A percentile compares a stretch with the other conserved stretches of the same genome.
Evolutionary conservation across 2,888 invertebrate genomes (phyloP).

Genomic region (Ophioninae sp.): DNA sequence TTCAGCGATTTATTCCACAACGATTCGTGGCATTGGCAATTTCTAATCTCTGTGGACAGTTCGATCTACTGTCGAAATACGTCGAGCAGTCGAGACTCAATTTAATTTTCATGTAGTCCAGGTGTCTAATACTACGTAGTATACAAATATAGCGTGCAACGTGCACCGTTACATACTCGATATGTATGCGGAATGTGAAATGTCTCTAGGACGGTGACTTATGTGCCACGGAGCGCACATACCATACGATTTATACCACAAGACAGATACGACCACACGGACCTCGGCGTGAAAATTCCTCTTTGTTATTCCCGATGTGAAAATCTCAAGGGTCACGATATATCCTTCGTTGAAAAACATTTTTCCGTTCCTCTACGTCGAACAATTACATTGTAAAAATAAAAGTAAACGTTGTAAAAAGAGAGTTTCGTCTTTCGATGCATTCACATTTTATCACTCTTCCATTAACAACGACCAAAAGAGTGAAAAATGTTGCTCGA

Average conservation of each 20-base stretch:
- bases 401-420: not conserved
- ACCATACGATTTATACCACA: conserved; percentile 37
- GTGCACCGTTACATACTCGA: not conserved
- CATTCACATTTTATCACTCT: not conserved
- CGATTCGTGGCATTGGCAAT: not conserved
- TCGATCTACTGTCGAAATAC: not conserved
- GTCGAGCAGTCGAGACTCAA: not conserved
- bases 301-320: not conserved
- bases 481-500: not conserved
- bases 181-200: conserved; percentile 4
- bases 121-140: not conserved
- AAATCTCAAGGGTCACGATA: conserved; percentile 15
- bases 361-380: not conserved
- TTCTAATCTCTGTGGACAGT: not conserved
- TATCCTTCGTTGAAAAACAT: conserved; percentile 8
- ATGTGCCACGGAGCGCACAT: conserved; percentile 20
- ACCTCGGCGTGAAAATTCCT: conserved; percentile 1
- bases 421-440: not conserved
- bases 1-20: not conserved
- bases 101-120: conserved; percentile 8
- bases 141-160: not conserved
- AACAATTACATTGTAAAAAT: not conserved
- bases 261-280: conserved; percentile 10
- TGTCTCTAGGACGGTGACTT: conserved; percentile 36
- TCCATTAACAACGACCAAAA: not conserved